Evolutionary conservation across 2,888 invertebrate genomes (phyloP), one percentile per base, ranked within the genome.

Genomic region (Synergus itoensis): DNA sequence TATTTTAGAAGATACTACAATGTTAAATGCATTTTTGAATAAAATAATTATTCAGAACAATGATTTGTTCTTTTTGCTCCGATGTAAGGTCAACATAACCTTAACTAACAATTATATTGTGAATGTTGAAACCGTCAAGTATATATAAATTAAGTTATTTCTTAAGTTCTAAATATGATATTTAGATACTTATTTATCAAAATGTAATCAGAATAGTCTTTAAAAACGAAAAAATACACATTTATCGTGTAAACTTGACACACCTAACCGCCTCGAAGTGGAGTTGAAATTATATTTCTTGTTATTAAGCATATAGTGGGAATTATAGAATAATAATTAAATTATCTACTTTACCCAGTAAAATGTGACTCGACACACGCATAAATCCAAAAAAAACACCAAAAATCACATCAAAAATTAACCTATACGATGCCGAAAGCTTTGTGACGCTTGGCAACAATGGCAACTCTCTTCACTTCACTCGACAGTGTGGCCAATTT

Each of bases 361-460:
- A 73, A 53, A 36, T 57, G 2, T 53, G 5, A 40, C 5, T 73
- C n/a, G 28, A 18, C 21, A 57, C n/a, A 53, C 1, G 36, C 73
- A 73, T 73, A 73, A 73, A 53, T 73, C n/a, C 53, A 11, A 36
- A 53, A 48, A 53, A 73, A 57, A 36, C 12, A 53, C 28, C 16
- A n/a, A 73, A 73, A 40, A 11, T 73, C 36, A 73, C 53, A 40
- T 73, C 18, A 73, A 73, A 73, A 53, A 73, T 53, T 73, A 73
- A 53, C 73, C 73, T 73, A 40, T 36, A 5, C 36, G 36, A 5
- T 36, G 36, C 5, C 53, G 73, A 53, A 73, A 16, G 53, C 73
- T 53, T 73, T 36, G 43, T 57, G 12, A 62, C 62, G 62, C 62
- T 62, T 62, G 28, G 28, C 4, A 45, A 45, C 45, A 12, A 12